Percentiles rank a stretch among this genome's conserved stretches.
Conservation (phyloP, 2,888 invertebrate genomes). For the Melinopterus prodromus region DNA sequence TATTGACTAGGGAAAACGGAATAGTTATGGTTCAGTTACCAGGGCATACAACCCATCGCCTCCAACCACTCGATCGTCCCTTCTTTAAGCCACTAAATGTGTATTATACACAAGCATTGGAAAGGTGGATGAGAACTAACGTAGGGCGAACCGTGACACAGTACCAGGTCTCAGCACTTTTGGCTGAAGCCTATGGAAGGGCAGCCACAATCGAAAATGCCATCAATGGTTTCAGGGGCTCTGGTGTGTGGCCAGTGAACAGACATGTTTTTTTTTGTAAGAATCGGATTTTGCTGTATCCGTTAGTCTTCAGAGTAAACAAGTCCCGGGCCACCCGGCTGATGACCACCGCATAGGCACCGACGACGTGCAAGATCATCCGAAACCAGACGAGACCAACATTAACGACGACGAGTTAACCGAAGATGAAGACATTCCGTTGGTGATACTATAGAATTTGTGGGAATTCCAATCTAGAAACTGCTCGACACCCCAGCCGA, state of each 20-base stretch:
- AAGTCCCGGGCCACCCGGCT: too few relatives aligned
- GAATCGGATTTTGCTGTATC: background rate
- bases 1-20: conserved; percentile 18
- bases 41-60: conserved; percentile 20
- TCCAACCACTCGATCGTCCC: conserved; percentile 23
- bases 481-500: too few relatives aligned
- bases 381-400: background rate
- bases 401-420: too few relatives aligned
- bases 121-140: conserved; percentile 11
- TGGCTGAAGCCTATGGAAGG: conserved; percentile 41
- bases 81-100: conserved; percentile 11
- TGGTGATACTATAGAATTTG: too few relatives aligned
- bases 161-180: conserved; percentile 38
- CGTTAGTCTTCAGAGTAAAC: background rate
- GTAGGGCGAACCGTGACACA: conserved; percentile 27
- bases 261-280: conserved; percentile 38
- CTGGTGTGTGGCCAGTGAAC: conserved; percentile 43
- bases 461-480: too few relatives aligned
- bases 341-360: too few relatives aligned
- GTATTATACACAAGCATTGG: conserved; percentile 14
- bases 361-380: too few relatives aligned
- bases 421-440: background rate
- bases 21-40: conserved; percentile 24
- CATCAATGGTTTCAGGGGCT: conserved; percentile 36
- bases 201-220: conserved; percentile 41